These are phyloP conservation scores for Charina bottae DNA, from an alignment of 2,113 vertebrate genomes.

Conservation along the genomic window DNA sequence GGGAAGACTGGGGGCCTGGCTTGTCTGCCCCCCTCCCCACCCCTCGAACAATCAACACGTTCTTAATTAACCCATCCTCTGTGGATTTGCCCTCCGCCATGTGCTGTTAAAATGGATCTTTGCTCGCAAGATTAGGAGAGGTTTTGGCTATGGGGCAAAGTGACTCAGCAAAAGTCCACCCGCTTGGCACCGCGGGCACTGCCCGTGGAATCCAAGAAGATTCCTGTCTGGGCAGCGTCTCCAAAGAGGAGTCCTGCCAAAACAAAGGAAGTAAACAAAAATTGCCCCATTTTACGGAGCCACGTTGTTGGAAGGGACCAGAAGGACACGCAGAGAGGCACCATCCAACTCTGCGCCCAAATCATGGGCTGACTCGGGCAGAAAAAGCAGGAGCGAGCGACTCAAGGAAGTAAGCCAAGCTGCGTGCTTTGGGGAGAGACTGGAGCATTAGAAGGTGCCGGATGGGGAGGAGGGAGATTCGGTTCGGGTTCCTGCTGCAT, in stretches of 20 bases:
- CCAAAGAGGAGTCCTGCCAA: neutral
- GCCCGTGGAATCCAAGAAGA: neutral
- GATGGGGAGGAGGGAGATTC: too few relatives aligned
- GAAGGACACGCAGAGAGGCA: neutral
- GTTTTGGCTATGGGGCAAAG: neutral
- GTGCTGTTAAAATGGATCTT: too few relatives aligned
- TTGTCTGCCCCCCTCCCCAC: too few relatives aligned
- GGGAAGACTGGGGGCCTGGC: too few relatives aligned
- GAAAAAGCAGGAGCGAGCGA: neutral
- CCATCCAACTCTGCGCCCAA: neutral
- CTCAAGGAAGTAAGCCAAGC: neutral
- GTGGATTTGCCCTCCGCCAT: too few relatives aligned
- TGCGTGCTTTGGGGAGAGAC: neutral
- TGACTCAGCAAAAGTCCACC: neutral
- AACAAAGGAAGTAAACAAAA: neutral
- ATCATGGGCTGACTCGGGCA: neutral
- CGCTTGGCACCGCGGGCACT: neutral
- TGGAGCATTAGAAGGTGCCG: neutral
- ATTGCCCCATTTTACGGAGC: rapidly evolving
- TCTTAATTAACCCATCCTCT: too few relatives aligned
- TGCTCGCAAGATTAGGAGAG: too few relatives aligned
- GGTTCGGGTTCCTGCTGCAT: neutral
- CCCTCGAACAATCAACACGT: too few relatives aligned
- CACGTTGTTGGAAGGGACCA: neutral
- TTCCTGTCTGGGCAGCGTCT: neutral